Percentiles rank a stretch among this genome's conserved stretches.
Conservation (phyloP, 2,888 invertebrate genomes). For the Xylota segnis region DNA sequence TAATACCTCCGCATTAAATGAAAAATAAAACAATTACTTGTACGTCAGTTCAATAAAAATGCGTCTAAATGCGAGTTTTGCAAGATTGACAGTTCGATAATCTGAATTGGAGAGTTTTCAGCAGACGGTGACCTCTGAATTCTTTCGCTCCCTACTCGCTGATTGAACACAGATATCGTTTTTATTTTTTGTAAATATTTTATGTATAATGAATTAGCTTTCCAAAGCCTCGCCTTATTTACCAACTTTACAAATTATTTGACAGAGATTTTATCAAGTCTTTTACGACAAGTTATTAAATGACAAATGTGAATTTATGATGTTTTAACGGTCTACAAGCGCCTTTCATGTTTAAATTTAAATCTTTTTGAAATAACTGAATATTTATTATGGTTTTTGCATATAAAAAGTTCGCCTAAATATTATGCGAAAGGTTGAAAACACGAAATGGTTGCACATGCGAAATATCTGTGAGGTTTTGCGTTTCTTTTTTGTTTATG, state of each 20-base stretch:
- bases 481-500: neutral
- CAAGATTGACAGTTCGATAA: too few species aligned
- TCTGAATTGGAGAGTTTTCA: too few species aligned
- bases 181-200: neutral
- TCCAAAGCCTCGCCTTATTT: neutral
- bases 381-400: conserved; percentile 1
- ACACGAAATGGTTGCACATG: neutral
- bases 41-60: too few species aligned
- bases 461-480: neutral
- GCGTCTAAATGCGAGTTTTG: too few species aligned
- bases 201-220: neutral
- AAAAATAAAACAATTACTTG: too few species aligned
- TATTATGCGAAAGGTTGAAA: neutral
- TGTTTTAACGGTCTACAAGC: neutral
- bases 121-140: too few species aligned
- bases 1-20: too few species aligned
- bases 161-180: neutral
- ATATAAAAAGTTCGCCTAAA: conserved; percentile 1
- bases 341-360: neutral
- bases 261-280: neutral
- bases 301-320: conserved; percentile 2
- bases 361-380: neutral
- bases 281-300: conserved; percentile 2
- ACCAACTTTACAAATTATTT: neutral
- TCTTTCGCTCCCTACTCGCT: too few species aligned